Percentiles rank a stretch among this genome's conserved stretches.
Conservation (phyloP, 2,888 invertebrate genomes). For the Limnephilus auricula region DNA sequence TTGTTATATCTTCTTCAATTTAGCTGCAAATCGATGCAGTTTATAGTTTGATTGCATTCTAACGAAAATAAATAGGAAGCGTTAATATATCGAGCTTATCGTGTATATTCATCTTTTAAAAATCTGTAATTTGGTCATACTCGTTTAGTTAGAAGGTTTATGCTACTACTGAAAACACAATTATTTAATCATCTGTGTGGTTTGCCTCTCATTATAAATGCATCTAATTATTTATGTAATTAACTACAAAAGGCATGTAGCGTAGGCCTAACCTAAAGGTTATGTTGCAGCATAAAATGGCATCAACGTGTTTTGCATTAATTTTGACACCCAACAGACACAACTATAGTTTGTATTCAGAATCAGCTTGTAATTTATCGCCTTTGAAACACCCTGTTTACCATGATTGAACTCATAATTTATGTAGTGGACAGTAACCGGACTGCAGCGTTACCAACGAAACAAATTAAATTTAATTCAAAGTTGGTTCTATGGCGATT, state of each 20-base stretch:
- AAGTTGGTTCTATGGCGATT: not conserved
- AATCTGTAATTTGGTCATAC: too few relatives aligned
- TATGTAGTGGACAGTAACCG: not conserved
- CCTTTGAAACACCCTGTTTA: not conserved
- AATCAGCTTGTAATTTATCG: not conserved
- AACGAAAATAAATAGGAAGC: too few relatives aligned
- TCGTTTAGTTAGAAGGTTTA: too few relatives aligned
- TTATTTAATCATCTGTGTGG: not conserved
- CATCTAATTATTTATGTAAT: too few relatives aligned
- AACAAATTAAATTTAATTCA: not conserved
- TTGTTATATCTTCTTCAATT: not conserved
- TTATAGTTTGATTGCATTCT: too few relatives aligned
- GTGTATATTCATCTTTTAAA: too few relatives aligned
- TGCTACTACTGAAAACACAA: not conserved
- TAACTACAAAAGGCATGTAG: not conserved
- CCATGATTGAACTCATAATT: not conserved
- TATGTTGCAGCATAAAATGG: not conserved
- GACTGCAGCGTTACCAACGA: not conserved
- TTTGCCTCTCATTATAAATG: not conserved
- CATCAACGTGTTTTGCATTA: not conserved
- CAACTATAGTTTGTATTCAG: not conserved
- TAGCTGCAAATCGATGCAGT: too few relatives aligned
- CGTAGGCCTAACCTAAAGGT: not conserved
- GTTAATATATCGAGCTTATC: too few relatives aligned
- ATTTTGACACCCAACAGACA: not conserved